Evolutionary conservation across 2,797 vertebrate species (phyloP).

Genomic region (Cirrhinus mrigala): DNA sequence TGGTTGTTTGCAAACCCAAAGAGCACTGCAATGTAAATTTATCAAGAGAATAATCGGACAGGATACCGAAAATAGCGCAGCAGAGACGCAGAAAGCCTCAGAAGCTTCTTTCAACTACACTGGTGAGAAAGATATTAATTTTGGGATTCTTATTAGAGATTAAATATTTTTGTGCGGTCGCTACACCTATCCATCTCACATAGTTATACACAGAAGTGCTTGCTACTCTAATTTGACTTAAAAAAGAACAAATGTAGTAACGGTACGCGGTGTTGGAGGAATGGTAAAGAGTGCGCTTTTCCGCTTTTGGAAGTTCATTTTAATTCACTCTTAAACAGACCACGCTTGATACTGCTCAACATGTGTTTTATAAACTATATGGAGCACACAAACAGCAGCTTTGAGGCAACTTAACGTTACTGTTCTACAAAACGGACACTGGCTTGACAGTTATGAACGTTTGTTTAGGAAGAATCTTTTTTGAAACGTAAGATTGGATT

Average conservation of each 20-base stretch:
- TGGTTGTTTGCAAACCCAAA: conserved; percentile 62
- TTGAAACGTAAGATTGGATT: not conserved
- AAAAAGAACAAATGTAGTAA: not conserved
- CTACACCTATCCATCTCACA: conserved; percentile 15
- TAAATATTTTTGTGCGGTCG: not conserved
- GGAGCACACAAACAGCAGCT: not conserved
- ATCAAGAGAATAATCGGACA: not conserved
- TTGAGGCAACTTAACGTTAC: not conserved
- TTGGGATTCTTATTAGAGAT: conserved; percentile 61
- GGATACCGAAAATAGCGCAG: not conserved
- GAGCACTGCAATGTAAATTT: conserved; percentile 51
- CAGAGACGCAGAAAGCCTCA: not conserved
- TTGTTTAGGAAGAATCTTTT: not conserved
- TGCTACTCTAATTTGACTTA: not conserved
- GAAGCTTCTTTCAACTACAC: conserved; percentile 34
- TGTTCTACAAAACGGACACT: not conserved
- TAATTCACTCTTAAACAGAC: not conserved
- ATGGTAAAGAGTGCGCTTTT: not conserved
- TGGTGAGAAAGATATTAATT: conserved; percentile 41
- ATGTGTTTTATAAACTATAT: conserved; percentile 13
- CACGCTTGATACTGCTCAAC: not conserved
- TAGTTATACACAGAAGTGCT: conserved; percentile 25
- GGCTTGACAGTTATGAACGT: not conserved
- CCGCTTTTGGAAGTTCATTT: not conserved
- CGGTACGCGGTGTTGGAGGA: not conserved